A percentile compares a stretch with the other conserved stretches of the same genome.
Evolutionary conservation across 2,888 invertebrate genomes (phyloP).

Genomic region (Sylvicola cinctus): DNA sequence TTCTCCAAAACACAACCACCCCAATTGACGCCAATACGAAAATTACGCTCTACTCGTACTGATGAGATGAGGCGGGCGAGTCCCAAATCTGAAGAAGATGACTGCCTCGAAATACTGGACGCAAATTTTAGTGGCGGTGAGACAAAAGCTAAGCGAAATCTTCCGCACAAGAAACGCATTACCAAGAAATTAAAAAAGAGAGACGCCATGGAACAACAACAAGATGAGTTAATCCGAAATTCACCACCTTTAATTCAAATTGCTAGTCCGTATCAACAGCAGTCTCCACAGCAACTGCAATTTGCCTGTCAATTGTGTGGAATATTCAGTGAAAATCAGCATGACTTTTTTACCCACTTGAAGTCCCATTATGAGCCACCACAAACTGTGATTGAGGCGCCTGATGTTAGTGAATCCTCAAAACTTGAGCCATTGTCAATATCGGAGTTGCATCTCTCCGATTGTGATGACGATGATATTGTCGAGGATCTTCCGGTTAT

Average conservation of each 20-base stretch:
- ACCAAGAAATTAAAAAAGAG: constrained; percentile 44
- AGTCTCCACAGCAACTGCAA: constrained; percentile 26
- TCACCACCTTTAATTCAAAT: constrained; percentile 21
- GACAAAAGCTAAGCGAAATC: constrained; percentile 45
- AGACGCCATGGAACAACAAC: not conserved
- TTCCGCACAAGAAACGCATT: constrained; percentile 75
- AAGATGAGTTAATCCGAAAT: not conserved
- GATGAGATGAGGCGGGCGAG: too few species aligned
- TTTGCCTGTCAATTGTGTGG: constrained; percentile 55
- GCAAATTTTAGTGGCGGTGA: too few species aligned
- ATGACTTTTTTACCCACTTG: constrained; percentile 69
- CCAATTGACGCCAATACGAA: too few species aligned
- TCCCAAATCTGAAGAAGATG: too few species aligned
- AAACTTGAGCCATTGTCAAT: constrained; percentile 3
- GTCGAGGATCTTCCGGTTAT: too few species aligned
- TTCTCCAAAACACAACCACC: too few species aligned
- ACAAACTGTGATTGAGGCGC: too few species aligned
- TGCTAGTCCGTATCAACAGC: constrained; percentile 25
- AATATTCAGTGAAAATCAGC: constrained; percentile 51
- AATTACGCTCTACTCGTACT: too few species aligned
- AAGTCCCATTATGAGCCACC: constrained; percentile 59
- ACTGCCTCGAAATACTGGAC: too few species aligned
- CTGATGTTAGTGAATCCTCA: constrained; percentile 8
- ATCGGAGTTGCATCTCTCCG: constrained; percentile 13
- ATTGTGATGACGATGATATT: constrained; percentile 20